These are phyloP conservation scores for Cheirogaleus major DNA, from an alignment of 2,797 vertebrate genomes.

Conservation along the genomic window DNA sequence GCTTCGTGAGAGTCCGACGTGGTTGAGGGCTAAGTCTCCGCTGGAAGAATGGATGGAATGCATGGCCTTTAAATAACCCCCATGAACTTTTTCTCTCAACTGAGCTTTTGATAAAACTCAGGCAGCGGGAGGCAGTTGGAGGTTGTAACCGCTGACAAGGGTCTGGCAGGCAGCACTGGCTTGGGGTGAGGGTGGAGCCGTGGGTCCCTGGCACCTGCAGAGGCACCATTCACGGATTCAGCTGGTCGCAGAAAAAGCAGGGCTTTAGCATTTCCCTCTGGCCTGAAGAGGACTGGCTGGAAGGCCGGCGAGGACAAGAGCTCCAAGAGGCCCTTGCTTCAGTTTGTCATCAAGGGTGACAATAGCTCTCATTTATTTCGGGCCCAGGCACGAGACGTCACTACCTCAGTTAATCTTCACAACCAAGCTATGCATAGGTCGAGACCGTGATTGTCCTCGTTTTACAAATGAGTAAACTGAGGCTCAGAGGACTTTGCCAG, in stretches of 20 bases:
- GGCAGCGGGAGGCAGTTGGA: slow-evolving; percentile 63
- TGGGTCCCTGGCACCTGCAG: slow-evolving; percentile 45
- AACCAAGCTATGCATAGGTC: not conserved
- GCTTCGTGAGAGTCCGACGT: slow-evolving; percentile 26
- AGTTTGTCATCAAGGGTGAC: not conserved
- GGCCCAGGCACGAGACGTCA: not conserved
- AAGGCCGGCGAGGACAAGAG: not conserved
- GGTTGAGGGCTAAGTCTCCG: slow-evolving; percentile 53
- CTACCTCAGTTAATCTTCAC: not conserved
- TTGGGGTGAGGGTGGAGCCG: not conserved
- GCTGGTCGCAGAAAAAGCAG: not conserved
- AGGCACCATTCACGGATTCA: not conserved
- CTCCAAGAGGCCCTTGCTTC: not conserved
- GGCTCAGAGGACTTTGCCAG: not conserved
- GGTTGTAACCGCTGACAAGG: slow-evolving; percentile 57
- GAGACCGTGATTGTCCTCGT: not conserved
- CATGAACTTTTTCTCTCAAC: slow-evolving; percentile 77
- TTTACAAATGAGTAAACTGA: not conserved
- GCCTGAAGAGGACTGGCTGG: not conserved
- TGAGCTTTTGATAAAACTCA: slow-evolving; percentile 77
- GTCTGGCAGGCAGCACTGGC: slow-evolving; percentile 36
- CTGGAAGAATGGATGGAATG: slow-evolving; percentile 78
- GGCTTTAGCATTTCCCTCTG: not conserved
- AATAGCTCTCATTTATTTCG: not conserved
- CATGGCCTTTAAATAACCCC: slow-evolving; percentile 77